Percentiles rank a stretch among this genome's conserved stretches.
Evolutionary conservation across 1,140 invertebrate species (phyloP).

Genomic region (Drosophila repleta): DNA sequence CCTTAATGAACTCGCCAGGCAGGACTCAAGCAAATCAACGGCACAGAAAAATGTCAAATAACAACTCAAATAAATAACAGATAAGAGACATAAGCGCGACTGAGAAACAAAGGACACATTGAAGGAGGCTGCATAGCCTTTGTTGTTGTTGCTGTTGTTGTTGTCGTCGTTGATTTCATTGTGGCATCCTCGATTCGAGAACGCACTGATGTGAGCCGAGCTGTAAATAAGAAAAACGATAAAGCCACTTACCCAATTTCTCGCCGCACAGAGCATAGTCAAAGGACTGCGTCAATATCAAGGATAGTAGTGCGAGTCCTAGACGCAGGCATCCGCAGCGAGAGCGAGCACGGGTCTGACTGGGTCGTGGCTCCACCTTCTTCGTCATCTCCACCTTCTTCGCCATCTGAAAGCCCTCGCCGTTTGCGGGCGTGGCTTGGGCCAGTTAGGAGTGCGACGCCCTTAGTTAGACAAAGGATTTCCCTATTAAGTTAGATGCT

Average conservation of each 20-base stretch:
- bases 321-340: constrained; percentile 8
- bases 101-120: constrained; percentile 40
- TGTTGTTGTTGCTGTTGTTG: constrained; percentile 16
- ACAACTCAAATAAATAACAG: constrained; percentile 67
- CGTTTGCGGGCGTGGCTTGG: constrained; percentile 10
- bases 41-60: constrained; percentile 67
- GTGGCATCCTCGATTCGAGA: constrained; percentile 22
- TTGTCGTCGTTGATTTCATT: constrained; percentile 31
- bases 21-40: constrained; percentile 47
- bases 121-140: constrained; percentile 16
- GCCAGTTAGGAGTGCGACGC: constrained; percentile 23
- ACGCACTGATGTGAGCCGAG: constrained; percentile 43
- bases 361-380: constrained; percentile 39
- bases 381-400: not conserved
- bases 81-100: constrained; percentile 48
- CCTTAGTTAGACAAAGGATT: constrained; percentile 49
- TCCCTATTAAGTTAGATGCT: constrained; percentile 48
- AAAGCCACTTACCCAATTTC: constrained; percentile 74
- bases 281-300: constrained; percentile 56
- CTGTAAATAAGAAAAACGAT: constrained; percentile 54
- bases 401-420: constrained; percentile 8
- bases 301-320: constrained; percentile 43
- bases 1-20: constrained; percentile 52
- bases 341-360: constrained; percentile 6
- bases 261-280: constrained; percentile 68